Base-by-base conservation (phyloP, 2,888 invertebrate species). In the Acanthosoma haemorrhoidale region DNA sequence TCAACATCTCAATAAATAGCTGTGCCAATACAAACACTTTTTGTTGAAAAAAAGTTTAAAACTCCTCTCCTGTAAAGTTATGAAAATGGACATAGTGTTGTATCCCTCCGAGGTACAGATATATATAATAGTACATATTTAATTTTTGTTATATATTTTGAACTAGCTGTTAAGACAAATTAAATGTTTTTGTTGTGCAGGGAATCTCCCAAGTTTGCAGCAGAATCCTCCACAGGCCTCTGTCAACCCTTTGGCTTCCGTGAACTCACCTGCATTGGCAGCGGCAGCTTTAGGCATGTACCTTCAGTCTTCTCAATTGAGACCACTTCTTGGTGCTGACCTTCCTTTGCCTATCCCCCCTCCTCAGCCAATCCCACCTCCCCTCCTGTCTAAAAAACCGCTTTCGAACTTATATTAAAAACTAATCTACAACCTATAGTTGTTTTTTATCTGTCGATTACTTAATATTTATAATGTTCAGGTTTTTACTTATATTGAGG, bases 261-360 rank as follows among this genome's bases (percentile, higher is more conserved):
- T 72, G 15, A 32, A 73, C 11, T 82, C 84, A 51, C 76, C 81
- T 15, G 85, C 85, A 71, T 79, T 87, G 74, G 82, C 87, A 18
- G 80, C 82, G 15, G 83, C 81, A 70, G 84, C 85, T 69, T 79
- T 89, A 58, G 84, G 83, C 72, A 82, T 82, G 70, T 61, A 41
- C 39, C 64, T 64, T 29, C 64, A 64, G 64, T 64, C 64, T 29
- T 39, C 64, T 38, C 36, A 39, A 29, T 64, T 39, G 39, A 64
- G 39, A 16, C 64, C 64, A 29, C 64, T 66, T 31, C 18, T 69
- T 29, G 15, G n/a, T 15, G 15, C 64, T 39, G 32, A 36, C 18
- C 36, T 21, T 21, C 18, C 61, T 38, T 21, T 21, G 34, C 18
- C 32, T 1, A 64, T 9, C 3, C 64, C 64, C 41, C 64, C 36